Conservation (phyloP, 1,140 invertebrate species). For the Melanaphis sacchari region DNA sequence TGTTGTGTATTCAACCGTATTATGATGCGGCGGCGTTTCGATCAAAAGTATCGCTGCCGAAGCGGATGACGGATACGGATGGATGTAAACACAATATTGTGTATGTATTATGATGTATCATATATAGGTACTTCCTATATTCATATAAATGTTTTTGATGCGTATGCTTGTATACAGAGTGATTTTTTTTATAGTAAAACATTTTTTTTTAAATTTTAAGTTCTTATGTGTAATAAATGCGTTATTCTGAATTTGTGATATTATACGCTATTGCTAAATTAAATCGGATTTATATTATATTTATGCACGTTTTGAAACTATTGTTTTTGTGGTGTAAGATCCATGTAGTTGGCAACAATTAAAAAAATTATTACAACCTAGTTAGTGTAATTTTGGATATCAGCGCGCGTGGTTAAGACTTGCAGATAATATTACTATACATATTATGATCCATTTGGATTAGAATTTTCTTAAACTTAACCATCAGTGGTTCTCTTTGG, state of each 20-base stretch:
- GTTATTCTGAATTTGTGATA: not conserved
- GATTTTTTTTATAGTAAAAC: not conserved
- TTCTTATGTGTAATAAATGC: not conserved
- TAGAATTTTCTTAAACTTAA: not conserved
- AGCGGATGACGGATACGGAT: not conserved
- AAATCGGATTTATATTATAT: not conserved
- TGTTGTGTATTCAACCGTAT: constrained; percentile 41
- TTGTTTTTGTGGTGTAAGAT: too few species aligned
- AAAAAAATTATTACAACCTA: not conserved
- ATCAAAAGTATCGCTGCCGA: not conserved
- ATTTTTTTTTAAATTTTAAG: not conserved
- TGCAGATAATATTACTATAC: too few species aligned
- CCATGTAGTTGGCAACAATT: not conserved
- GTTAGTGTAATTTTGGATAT: not conserved
- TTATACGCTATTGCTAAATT: not conserved
- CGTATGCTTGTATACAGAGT: not conserved
- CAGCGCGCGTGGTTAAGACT: not conserved
- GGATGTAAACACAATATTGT: not conserved
- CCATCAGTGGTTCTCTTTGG: not conserved
- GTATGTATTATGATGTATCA: not conserved
- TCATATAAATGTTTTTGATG: not conserved
- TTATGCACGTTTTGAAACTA: too few species aligned
- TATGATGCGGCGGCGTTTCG: not conserved
- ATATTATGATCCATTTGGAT: not conserved
- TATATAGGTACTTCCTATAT: not conserved